Evolutionary conservation across 2,888 invertebrate species (phyloP), one percentile per base, ranked within the genome.

Genomic region (Chaitophorus viminalis): DNA sequence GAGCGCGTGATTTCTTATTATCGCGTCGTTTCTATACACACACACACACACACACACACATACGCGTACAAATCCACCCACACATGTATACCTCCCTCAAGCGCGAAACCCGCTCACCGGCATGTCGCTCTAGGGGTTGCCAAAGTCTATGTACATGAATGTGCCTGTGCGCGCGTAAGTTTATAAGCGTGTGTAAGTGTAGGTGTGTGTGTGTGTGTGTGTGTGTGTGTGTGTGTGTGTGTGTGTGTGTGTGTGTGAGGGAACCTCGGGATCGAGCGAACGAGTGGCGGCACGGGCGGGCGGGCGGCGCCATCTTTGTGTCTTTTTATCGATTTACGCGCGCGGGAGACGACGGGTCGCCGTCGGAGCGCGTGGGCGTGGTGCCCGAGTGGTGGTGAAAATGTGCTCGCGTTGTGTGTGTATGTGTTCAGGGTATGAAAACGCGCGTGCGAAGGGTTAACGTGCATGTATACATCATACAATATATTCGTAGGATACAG

Each of bases 231-330:
- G 25, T 68, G 46, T 68, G 68, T 33, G 29, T n/a, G 65, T 39
- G 36, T 72, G 17, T 68, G 83, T 39, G 68, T 25, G 77, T 21
- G 33, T n/a, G 76, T 77, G 65, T 17, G 33, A 25, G 70, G 8
- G 68, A n/a, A n/a, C n/a, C n/a, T n/a, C 14, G 70, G 36, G 68
- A 29, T 68, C 68, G 25, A 25, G 9, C 72, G 18, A 33, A 65
- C 70, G 70, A 29, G 33, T 4, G 78, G 54, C 52, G 72, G 46
- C n/a, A 33, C n/a, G 14, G 65, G 70, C 36, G 86, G 65, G 86
- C 77, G 54, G 72, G 79, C 86, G 79, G 86, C 86, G 87, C 87
- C 87, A 87, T 87, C 87, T 87, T 87, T 87, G 87, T 87, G 87
- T 87, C 81, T 87, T 87, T 87, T 79, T 87, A 87, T 87, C 87